Evolutionary conservation across 2,888 invertebrate genomes (phyloP).

Genomic region (Amphipyra tragopoginis): DNA sequence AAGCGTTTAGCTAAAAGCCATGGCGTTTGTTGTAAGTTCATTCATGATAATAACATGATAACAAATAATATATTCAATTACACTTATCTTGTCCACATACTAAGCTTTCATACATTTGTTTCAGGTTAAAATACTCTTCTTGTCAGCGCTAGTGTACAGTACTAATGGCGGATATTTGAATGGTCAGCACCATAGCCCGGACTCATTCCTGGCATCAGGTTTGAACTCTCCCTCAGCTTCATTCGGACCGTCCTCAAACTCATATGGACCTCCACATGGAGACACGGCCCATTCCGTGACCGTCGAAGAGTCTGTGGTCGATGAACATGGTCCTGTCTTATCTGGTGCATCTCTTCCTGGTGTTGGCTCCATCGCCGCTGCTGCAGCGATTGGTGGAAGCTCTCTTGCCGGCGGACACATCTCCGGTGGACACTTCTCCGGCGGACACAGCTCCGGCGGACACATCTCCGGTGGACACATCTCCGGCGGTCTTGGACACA

Average conservation of each 20-base stretch:
- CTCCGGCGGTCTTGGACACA: too few relatives aligned
- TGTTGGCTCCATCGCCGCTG: too few relatives aligned
- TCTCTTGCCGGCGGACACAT: slow-evolving; percentile 33
- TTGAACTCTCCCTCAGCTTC: slow-evolving; percentile 78
- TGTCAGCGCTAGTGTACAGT: slow-evolving; percentile 78
- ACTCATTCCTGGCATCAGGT: slow-evolving; percentile 79
- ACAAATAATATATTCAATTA: slow-evolving; percentile 12
- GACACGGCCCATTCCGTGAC: slow-evolving; percentile 4
- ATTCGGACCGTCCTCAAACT: slow-evolving; percentile 77
- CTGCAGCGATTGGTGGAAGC: too few relatives aligned
- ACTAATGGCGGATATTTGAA: slow-evolving; percentile 75
- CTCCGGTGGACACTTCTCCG: too few relatives aligned
- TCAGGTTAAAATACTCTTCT: slow-evolving; percentile 80
- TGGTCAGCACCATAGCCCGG: slow-evolving; percentile 71
- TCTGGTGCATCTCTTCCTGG: slow-evolving; percentile 54
- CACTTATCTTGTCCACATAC: slow-evolving; percentile 4
- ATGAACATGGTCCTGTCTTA: slow-evolving; percentile 51
- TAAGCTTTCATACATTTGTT: slow-evolving; percentile 65
- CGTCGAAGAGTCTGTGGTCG: slow-evolving; percentile 57
- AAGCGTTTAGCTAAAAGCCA: slow-evolving; percentile 89
- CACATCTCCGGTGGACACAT: slow-evolving; percentile 17
- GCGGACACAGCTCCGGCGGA: slow-evolving; percentile 18
- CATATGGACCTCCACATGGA: slow-evolving; percentile 72
- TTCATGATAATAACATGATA: slow-evolving; percentile 55
- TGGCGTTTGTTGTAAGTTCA: slow-evolving; percentile 87